Evolutionary conservation across 2,797 vertebrate genomes (phyloP).

Genomic region (Babyrousa celebensis): DNA sequence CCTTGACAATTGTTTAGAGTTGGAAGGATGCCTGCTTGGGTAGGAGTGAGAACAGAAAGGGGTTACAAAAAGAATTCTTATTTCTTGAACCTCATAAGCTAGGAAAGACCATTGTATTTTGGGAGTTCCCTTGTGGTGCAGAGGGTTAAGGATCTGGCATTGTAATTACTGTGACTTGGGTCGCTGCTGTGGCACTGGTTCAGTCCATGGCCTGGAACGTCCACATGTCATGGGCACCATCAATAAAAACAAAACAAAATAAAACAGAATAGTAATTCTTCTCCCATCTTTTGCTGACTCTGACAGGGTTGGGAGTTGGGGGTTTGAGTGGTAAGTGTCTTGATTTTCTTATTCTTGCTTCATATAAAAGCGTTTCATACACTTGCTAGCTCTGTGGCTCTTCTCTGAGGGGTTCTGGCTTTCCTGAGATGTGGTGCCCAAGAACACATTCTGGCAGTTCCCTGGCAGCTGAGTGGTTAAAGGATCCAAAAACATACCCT

Average conservation of each 20-base stretch:
- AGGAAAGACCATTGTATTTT: background rate
- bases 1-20: background rate
- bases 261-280: background rate
- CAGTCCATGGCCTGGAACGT: too few relatives aligned
- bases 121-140: too few relatives aligned
- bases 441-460: too few relatives aligned
- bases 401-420: conserved; percentile 30
- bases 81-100: conserved; percentile 27
- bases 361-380: background rate
- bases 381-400: background rate
- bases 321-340: background rate
- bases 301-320: background rate
- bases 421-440: background rate
- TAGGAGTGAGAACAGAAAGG: conserved; percentile 21
- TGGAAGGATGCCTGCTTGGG: background rate
- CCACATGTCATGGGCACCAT: too few relatives aligned
- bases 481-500: background rate
- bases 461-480: too few relatives aligned
- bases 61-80: conserved; percentile 22
- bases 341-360: conserved; percentile 28
- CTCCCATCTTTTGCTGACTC: background rate
- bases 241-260: too few relatives aligned
- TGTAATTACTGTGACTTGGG: too few relatives aligned
- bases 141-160: too few relatives aligned
- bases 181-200: too few relatives aligned